phyloP scores from a whole-genome alignment of 2,113 vertebrate genomes.

The Oceanites oceanicus region DNA sequence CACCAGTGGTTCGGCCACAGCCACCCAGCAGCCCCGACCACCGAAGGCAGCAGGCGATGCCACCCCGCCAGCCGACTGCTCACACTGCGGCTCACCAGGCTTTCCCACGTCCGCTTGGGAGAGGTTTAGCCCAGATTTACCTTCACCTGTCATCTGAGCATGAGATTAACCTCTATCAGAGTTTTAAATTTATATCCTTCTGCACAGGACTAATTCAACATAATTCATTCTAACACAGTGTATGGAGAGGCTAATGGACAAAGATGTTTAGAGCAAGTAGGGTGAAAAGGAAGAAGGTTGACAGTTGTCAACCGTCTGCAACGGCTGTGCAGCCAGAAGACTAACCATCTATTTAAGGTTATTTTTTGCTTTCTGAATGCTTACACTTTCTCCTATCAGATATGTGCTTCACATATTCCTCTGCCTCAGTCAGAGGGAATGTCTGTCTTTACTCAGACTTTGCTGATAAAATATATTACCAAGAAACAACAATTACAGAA shows the following conservation, averaged over 20 bases:
- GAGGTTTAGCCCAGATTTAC: neutral
- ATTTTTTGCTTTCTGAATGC: neutral
- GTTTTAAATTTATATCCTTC: neutral
- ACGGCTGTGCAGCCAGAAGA: neutral
- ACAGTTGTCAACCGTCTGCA: neutral
- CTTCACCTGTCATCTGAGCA: neutral
- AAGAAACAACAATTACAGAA: neutral
- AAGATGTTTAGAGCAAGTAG: accelerated
- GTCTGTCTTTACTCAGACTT: neutral
- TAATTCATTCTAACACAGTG: accelerated
- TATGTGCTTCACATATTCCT: neutral
- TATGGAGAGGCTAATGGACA: neutral
- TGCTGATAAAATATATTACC: too few relatives aligned
- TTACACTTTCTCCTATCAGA: neutral
- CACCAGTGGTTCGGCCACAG: accelerated
- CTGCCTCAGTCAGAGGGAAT: neutral
- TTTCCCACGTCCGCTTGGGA: accelerated
- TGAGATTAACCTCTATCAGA: accelerated
- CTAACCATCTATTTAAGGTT: neutral
- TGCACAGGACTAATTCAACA: neutral
- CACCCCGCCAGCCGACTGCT: accelerated
- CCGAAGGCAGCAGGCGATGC: neutral
- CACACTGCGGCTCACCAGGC: accelerated
- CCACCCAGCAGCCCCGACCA: neutral
- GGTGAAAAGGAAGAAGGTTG: neutral